Conservation (phyloP, 2,888 invertebrate species). For the Criorhina ranunculi region DNA sequence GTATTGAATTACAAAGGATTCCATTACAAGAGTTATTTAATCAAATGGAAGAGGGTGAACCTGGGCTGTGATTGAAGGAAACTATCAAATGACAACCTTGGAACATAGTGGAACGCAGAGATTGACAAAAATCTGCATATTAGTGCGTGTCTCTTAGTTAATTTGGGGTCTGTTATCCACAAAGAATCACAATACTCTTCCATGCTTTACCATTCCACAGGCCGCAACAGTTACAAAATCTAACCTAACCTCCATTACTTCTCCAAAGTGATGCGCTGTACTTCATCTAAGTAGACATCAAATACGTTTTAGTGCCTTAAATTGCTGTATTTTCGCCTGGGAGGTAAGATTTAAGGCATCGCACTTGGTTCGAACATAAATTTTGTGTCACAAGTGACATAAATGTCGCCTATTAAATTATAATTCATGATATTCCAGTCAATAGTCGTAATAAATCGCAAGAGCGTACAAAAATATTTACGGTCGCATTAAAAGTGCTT, state of each 20-base stretch:
- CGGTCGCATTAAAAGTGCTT: background rate
- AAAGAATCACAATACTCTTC: too few species aligned
- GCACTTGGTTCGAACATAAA: background rate
- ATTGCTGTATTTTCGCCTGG: background rate
- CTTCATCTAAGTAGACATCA: background rate
- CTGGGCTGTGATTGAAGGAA: background rate
- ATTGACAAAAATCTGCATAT: too few species aligned
- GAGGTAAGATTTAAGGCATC: background rate
- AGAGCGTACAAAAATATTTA: background rate
- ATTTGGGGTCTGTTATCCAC: too few species aligned
- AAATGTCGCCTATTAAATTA: slow-evolving; percentile 12
- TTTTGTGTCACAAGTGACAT: background rate
- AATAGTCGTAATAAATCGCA: slow-evolving; percentile 6
- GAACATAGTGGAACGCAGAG: too few species aligned
- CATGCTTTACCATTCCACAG: too few species aligned
- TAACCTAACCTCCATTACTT: too few species aligned
- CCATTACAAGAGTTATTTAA: slow-evolving; percentile 10
- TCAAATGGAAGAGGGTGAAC: slow-evolving; percentile 31
- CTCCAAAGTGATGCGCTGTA: background rate
- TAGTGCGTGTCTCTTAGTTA: too few species aligned
- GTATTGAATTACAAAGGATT: slow-evolving; percentile 40
- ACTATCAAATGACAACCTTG: too few species aligned
- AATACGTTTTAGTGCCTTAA: background rate
- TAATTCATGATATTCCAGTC: slow-evolving; percentile 11
- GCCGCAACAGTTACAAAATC: too few species aligned